These are phyloP conservation scores for Platysteira castanea DNA, from an alignment of 2,113 vertebrate species.

Conservation along the genomic window DNA sequence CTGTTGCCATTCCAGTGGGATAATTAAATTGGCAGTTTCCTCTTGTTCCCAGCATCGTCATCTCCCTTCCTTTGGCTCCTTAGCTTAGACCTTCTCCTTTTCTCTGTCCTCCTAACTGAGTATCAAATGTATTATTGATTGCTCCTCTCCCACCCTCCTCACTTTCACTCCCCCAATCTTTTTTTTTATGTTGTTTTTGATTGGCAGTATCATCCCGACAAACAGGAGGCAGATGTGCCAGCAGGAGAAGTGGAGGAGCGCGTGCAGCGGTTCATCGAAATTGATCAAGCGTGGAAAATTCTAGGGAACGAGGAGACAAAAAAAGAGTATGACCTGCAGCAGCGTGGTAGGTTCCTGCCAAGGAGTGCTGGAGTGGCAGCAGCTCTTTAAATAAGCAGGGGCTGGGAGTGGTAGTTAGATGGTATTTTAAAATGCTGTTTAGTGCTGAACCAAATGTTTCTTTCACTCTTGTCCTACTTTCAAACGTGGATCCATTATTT, in stretches of 20 bases:
- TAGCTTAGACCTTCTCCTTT: slow-evolving; percentile 33
- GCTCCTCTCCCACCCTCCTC: slow-evolving; percentile 12
- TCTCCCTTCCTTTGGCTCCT: slow-evolving; percentile 57
- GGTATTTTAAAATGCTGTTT: slow-evolving; percentile 42
- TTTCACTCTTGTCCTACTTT: slow-evolving; percentile 32
- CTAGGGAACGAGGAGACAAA: slow-evolving; percentile 84
- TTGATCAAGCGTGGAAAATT: slow-evolving; percentile 88
- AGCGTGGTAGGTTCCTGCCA: slow-evolving; percentile 75
- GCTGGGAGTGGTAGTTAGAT: slow-evolving; percentile 17
- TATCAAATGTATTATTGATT: slow-evolving; percentile 3
- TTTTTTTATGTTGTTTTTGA: slow-evolving; percentile 4
- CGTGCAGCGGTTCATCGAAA: slow-evolving; percentile 82
- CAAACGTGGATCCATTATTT: slow-evolving; percentile 56
- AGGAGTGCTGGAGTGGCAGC: slow-evolving; percentile 39
- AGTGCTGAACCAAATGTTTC: slow-evolving; percentile 30
- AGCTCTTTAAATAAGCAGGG: slow-evolving; percentile 33
- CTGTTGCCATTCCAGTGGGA: slow-evolving; percentile 65
- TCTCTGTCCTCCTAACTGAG: slow-evolving; percentile 2
- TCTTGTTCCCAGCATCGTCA: slow-evolving; percentile 30
- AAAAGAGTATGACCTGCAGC: slow-evolving; percentile 84
- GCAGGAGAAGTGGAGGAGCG: slow-evolving; percentile 70
- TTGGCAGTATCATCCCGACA: slow-evolving; percentile 88
- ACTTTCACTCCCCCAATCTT: not conserved
- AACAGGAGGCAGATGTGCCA: slow-evolving; percentile 75
- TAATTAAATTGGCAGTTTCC: slow-evolving; percentile 76